Evolutionary conservation across 2,113 vertebrate species (phyloP).

Genomic region (Austrofundulus limnaeus): DNA sequence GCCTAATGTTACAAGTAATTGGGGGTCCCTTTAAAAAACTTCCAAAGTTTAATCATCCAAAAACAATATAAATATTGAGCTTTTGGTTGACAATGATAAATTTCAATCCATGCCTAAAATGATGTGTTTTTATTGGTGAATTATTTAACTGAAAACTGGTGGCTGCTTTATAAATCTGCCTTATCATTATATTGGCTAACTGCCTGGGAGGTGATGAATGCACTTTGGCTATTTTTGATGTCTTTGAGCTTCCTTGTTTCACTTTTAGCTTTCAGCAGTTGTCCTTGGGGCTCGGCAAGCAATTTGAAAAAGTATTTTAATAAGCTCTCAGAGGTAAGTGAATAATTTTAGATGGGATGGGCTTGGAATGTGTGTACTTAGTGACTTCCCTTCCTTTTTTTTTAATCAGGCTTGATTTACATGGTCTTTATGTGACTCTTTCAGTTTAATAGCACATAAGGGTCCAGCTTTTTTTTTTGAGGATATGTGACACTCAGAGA

Average conservation of each 20-base stretch:
- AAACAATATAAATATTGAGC: too few species aligned
- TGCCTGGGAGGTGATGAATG: slow-evolving; percentile 65
- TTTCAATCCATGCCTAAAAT: slow-evolving; percentile 31
- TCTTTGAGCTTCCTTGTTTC: slow-evolving; percentile 26
- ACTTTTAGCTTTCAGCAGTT: slow-evolving; percentile 28
- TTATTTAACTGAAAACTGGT: slow-evolving; percentile 60
- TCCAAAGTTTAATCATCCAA: too few species aligned
- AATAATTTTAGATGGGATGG: slow-evolving; percentile 1
- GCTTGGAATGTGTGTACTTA: neutral
- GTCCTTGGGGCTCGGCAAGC: slow-evolving; percentile 54
- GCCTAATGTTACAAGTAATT: too few species aligned
- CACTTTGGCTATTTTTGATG: slow-evolving; percentile 48
- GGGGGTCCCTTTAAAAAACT: too few species aligned
- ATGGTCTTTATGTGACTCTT: neutral
- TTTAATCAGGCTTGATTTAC: neutral
- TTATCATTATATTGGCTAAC: slow-evolving; percentile 31
- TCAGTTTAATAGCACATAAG: neutral
- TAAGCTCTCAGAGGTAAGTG: slow-evolving; percentile 2
- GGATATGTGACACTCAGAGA: neutral
- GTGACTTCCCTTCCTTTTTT: neutral
- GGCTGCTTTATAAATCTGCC: slow-evolving; percentile 65
- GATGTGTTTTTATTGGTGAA: neutral
- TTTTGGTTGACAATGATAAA: slow-evolving; percentile 55
- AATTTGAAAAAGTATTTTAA: slow-evolving; percentile 45
- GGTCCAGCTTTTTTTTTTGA: neutral